A percentile compares a stretch with the other conserved stretches of the same genome.
These are phyloP conservation scores for Capromys pilorides DNA, from an alignment of 2,797 vertebrate species.

Conservation along the genomic window DNA sequence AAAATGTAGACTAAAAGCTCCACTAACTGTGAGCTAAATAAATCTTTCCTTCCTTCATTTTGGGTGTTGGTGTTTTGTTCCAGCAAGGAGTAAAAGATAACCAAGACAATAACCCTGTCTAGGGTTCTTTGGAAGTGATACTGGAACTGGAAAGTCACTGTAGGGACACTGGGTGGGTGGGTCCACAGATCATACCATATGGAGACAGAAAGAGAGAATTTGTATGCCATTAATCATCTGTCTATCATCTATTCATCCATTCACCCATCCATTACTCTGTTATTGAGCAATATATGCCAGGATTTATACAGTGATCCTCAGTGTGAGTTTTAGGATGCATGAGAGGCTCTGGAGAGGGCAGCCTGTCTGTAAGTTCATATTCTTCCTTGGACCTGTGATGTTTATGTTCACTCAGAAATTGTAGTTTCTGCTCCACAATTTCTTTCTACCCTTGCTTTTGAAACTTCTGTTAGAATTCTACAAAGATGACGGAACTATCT, in stretches of 20 bases:
- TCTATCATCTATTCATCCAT: neutral
- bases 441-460: neutral
- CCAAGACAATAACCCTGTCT: neutral
- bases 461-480: neutral
- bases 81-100: too few species aligned
- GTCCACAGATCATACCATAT: neutral
- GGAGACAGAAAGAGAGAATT: neutral
- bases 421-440: neutral
- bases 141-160: neutral
- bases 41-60: too few species aligned
- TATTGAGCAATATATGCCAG: neutral
- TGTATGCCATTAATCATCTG: too few species aligned
- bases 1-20: too few species aligned
- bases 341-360: neutral
- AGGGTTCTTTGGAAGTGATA: neutral
- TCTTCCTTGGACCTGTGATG: neutral
- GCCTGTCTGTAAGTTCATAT: fast-evolving
- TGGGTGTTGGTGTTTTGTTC: too few species aligned
- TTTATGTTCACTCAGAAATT: neutral
- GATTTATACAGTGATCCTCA: neutral
- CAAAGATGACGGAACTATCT: neutral
- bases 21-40: too few species aligned
- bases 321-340: neutral
- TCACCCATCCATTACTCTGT: neutral
- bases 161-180: neutral